Evolutionary conservation across 2,113 vertebrate genomes (phyloP).

Genomic region (Fregata magnificens): DNA sequence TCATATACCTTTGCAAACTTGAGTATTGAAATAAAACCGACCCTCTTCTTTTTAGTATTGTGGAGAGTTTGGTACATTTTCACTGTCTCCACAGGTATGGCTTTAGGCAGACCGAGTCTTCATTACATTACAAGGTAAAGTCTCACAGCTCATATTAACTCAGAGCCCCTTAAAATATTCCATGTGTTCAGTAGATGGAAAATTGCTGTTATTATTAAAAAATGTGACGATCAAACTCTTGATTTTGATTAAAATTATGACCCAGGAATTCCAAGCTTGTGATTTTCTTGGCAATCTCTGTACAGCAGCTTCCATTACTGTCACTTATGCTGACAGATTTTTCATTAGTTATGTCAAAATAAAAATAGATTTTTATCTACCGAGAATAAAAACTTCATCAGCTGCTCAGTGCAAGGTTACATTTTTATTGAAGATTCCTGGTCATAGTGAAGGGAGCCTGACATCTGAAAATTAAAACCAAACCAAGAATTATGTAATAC

Average conservation of each 20-base stretch:
- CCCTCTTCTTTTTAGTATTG: neutral
- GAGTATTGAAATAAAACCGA: neutral
- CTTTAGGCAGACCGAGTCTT: neutral
- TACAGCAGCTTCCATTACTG: slow-evolving; percentile 22
- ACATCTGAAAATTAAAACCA: neutral
- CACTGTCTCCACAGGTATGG: neutral
- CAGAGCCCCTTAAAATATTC: neutral
- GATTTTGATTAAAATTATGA: slow-evolving; percentile 14
- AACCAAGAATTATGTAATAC: neutral
- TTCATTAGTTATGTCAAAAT: slow-evolving; percentile 44
- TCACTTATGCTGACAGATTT: neutral
- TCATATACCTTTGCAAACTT: neutral
- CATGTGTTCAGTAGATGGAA: neutral
- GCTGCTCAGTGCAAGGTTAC: neutral
- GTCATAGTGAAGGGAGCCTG: neutral
- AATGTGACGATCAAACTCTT: neutral
- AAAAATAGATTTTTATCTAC: slow-evolving; percentile 23
- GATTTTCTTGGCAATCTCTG: slow-evolving; percentile 25
- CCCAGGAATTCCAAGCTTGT: neutral
- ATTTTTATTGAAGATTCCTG: neutral
- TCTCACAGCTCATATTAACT: neutral
- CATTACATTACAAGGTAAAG: neutral
- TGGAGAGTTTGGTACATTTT: neutral
- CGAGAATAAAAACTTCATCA: neutral
- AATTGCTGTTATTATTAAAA: slow-evolving; percentile 1